Evolutionary conservation across 37 sponge, comb jelly and placozoan species (phyloP).

Genomic region (Geodia barretti): DNA sequence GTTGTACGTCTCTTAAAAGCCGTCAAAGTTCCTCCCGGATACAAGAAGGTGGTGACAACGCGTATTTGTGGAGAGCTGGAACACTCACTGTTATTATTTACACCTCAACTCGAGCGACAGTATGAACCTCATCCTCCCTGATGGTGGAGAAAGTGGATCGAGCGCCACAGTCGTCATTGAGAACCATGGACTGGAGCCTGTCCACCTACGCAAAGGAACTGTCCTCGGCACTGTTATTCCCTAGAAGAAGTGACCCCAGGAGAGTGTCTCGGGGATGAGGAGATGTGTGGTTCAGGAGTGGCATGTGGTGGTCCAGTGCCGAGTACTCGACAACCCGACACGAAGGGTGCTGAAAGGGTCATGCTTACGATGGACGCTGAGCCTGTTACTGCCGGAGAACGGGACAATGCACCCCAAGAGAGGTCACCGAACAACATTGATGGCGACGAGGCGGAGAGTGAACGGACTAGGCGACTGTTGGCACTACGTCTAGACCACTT

Average conservation of each 20-base stretch:
- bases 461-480: neutral
- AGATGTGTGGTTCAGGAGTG: neutral
- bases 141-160: neutral
- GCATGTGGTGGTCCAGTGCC: no score
- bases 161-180: constrained; percentile 3
- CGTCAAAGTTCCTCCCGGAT: constrained; percentile 25
- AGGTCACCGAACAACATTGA: neutral
- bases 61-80: neutral
- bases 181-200: constrained; percentile 20
- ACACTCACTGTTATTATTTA: constrained; percentile 12
- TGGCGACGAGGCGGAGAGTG: neutral
- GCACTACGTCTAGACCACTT: neutral
- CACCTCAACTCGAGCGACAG: neutral
- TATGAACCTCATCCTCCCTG: neutral
- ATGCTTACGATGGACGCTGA: neutral
- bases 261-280: neutral
- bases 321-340: no score
- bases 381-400: neutral
- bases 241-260: neutral
- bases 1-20: constrained; percentile 38
- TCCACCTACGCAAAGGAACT: constrained; percentile 26
- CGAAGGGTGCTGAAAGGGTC: neutral
- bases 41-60: constrained; percentile 14
- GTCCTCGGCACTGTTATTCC: constrained; percentile 16
- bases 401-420: neutral